These are phyloP conservation scores for Onychomys arenicola DNA, from an alignment of 2,797 vertebrate species.

Conservation along the genomic window DNA sequence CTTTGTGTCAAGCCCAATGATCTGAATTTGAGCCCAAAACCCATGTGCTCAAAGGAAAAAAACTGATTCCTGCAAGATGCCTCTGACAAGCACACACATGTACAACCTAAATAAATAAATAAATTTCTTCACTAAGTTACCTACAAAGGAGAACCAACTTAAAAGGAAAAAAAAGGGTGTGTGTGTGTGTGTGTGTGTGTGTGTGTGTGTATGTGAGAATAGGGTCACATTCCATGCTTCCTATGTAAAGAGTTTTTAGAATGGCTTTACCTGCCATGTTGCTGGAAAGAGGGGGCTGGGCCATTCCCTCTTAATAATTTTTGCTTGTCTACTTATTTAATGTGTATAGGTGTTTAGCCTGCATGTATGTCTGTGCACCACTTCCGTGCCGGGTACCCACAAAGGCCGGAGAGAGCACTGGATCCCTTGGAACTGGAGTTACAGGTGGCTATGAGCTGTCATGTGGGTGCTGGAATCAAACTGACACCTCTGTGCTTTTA, in stretches of 20 bases:
- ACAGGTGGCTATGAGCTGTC: neutral
- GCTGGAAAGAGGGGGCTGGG: neutral
- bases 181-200: too few relatives aligned
- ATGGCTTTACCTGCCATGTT: neutral
- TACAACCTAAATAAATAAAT: neutral
- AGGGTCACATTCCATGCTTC: neutral
- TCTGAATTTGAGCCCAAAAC: neutral
- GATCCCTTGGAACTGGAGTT: neutral
- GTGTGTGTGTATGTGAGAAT: neutral
- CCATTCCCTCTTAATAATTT: neutral
- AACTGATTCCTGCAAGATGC: neutral
- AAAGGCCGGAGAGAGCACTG: neutral
- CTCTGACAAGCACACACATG: neutral
- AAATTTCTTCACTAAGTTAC: neutral
- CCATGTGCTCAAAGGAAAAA: neutral
- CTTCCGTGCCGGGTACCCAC: neutral
- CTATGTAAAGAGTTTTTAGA: neutral
- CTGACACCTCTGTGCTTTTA: neutral
- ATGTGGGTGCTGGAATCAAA: neutral
- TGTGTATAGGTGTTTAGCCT: neutral
- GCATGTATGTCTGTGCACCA: neutral
- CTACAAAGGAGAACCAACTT: neutral
- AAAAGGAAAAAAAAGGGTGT: neutral
- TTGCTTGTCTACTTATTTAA: neutral
- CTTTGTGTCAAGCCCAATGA: neutral